Evolutionary conservation across 2,113 vertebrate genomes (phyloP).

Genomic region (Poicephalus meyeri): DNA sequence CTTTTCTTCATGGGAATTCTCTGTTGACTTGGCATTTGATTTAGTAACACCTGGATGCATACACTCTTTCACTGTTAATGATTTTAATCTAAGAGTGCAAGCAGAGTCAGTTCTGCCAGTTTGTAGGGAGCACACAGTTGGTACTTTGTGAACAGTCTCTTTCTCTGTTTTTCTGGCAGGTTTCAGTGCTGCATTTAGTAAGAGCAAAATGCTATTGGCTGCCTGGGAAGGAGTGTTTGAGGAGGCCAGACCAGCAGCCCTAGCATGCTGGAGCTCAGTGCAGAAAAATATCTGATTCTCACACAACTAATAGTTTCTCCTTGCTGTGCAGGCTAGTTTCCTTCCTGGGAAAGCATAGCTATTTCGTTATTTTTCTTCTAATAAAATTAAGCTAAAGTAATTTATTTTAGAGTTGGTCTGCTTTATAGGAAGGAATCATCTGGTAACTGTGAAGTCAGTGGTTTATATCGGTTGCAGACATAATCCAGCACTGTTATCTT

Average conservation of each 20-base stretch:
- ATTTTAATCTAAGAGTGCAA: background rate
- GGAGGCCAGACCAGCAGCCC: slow-evolving; percentile 56
- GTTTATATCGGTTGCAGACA: background rate
- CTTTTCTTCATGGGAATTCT: background rate
- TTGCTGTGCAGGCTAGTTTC: background rate
- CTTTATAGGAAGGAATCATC: background rate
- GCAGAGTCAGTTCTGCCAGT: slow-evolving; percentile 22
- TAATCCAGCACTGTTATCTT: background rate
- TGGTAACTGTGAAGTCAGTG: background rate
- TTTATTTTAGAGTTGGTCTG: background rate
- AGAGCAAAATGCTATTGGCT: slow-evolving; percentile 61
- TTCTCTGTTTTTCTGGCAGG: slow-evolving; percentile 61
- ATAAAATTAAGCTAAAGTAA: background rate
- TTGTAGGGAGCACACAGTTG: slow-evolving; percentile 23
- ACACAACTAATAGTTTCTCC: slow-evolving; percentile 7
- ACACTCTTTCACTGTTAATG: background rate
- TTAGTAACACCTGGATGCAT: background rate
- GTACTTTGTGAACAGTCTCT: slow-evolving; percentile 56
- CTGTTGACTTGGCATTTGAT: background rate
- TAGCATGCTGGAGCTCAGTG: slow-evolving; percentile 26
- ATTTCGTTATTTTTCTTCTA: background rate
- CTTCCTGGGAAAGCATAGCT: background rate
- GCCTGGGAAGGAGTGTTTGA: slow-evolving; percentile 58
- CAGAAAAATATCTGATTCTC: slow-evolving; percentile 52
- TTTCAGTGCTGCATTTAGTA: slow-evolving; percentile 61